These are phyloP conservation scores for Anoplophora glabripennis DNA, from an alignment of 1,140 invertebrate genomes.

Conservation along the genomic window DNA sequence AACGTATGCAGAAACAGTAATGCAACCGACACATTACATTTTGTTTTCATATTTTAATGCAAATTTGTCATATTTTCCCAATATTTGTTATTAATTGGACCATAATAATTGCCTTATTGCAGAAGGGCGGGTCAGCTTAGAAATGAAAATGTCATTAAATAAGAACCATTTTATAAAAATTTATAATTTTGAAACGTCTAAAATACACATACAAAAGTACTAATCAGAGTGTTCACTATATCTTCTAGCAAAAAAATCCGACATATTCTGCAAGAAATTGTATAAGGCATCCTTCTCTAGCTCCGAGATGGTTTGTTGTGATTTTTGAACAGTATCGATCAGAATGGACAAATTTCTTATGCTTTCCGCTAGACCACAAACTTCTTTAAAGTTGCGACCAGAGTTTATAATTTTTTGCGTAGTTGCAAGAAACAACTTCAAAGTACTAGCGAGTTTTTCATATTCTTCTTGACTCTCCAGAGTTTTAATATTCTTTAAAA, in stretches of 20 bases:
- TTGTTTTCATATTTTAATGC: too few species aligned
- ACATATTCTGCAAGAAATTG: background rate
- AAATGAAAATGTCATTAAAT: too few species aligned
- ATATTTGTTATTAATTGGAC: too few species aligned
- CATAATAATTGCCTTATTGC: too few species aligned
- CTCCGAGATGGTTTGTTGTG: background rate
- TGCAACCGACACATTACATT: too few species aligned
- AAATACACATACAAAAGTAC: too few species aligned
- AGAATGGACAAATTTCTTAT: slow-evolving; percentile 8
- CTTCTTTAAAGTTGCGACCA: slow-evolving; percentile 6
- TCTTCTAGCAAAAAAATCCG: slow-evolving; percentile 13
- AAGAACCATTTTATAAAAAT: too few species aligned
- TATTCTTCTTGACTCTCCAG: slow-evolving; percentile 13
- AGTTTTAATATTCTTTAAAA: slow-evolving; percentile 14
- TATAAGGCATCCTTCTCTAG: background rate
- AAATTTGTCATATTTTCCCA: too few species aligned
- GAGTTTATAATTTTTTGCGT: slow-evolving; percentile 10
- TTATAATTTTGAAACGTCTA: too few species aligned
- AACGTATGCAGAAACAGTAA: too few species aligned
- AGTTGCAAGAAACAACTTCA: background rate
- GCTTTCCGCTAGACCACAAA: background rate
- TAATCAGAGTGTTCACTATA: too few species aligned
- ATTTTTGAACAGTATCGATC: background rate
- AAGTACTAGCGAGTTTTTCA: slow-evolving; percentile 2
- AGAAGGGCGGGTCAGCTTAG: too few species aligned